phyloP scores from a whole-genome alignment of 92 coral and sea anemone species.

The Heteractis magnifica region DNA sequence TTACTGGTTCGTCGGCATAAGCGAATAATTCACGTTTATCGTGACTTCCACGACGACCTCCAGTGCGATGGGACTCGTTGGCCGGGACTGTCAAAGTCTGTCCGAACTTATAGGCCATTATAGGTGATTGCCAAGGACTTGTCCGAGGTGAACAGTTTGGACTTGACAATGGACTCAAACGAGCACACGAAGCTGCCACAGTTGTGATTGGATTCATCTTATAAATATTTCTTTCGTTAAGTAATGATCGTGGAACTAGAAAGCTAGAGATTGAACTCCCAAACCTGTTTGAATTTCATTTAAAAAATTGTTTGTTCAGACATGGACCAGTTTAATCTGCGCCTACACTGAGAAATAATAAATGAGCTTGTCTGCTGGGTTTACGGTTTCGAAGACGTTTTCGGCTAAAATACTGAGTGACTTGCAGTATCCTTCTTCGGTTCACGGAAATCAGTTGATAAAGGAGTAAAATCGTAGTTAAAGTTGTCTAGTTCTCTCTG shows the following conservation, averaged over 20 bases:
- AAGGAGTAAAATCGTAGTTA: not conserved
- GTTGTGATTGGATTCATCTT: conserved; percentile 64
- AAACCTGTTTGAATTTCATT: not conserved
- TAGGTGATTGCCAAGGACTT: conserved; percentile 51
- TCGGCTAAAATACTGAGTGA: too few species aligned
- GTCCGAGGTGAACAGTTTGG: conserved; percentile 51
- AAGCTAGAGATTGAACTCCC: not conserved
- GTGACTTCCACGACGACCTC: conserved; percentile 40
- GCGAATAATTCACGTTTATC: conserved; percentile 37
- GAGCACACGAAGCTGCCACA: conserved; percentile 52
- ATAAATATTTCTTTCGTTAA: not conserved
- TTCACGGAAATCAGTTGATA: not conserved
- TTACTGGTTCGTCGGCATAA: conserved; percentile 14
- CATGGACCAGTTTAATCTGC: not conserved
- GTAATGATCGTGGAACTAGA: not conserved
- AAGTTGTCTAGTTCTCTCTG: not conserved
- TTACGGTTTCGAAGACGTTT: too few species aligned
- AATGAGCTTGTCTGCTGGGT: too few species aligned
- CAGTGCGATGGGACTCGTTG: not conserved
- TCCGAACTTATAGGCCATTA: conserved; percentile 15
- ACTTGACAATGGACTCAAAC: conserved; percentile 41
- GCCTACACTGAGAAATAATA: too few species aligned
- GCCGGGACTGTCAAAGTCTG: conserved; percentile 25
- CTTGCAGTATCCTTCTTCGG: too few species aligned
- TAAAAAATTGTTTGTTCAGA: not conserved